Evolutionary conservation across 2,888 invertebrate genomes (phyloP).

Genomic region (Pristionchus maxplancki): DNA sequence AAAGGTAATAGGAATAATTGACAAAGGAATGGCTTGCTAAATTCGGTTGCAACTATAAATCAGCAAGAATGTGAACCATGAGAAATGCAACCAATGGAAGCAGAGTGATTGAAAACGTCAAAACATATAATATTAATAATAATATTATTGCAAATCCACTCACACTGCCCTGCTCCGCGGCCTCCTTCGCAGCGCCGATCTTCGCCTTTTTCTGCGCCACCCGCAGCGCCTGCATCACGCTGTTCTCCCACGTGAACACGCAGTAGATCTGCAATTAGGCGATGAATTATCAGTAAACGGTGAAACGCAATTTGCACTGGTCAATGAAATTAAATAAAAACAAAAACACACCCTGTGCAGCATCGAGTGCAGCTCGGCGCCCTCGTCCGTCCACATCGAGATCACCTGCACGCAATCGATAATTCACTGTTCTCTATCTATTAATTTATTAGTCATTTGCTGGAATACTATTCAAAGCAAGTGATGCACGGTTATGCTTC

Average conservation of each 20-base stretch:
- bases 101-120: too few relatives aligned
- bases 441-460: too few relatives aligned
- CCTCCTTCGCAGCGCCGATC: background rate
- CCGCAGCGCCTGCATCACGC: background rate
- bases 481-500: too few relatives aligned
- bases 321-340: background rate
- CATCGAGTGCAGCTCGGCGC: slow-evolving; percentile 45
- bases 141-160: too few relatives aligned
- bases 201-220: background rate
- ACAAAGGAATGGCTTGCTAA: too few relatives aligned
- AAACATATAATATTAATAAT: too few relatives aligned
- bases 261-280: background rate
- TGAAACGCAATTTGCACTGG: background rate
- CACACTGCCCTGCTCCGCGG: background rate
- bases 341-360: slow-evolving; percentile 37
- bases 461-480: too few relatives aligned
- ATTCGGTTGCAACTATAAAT: too few relatives aligned
- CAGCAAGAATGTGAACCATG: too few relatives aligned
- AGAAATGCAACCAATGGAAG: too few relatives aligned
- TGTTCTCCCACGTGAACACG: slow-evolving; percentile 50
- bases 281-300: background rate
- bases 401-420: slow-evolving; percentile 17
- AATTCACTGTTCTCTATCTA: too few relatives aligned
- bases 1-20: too few relatives aligned
- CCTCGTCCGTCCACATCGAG: slow-evolving; percentile 49